Base-by-base conservation (phyloP, 2,888 invertebrate species). In the Protodeltote pygarga region DNA sequence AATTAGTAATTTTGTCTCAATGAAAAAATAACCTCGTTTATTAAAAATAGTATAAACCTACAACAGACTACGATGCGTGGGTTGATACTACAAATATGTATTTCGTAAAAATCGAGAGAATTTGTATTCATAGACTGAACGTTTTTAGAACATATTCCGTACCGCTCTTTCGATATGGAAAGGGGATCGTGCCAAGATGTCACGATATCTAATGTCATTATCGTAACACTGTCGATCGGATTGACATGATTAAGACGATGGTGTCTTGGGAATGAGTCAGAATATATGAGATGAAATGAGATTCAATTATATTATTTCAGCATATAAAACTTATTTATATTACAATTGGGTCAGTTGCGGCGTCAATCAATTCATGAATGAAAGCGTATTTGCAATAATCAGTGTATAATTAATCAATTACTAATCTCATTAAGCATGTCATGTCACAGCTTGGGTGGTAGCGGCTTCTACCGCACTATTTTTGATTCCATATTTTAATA, bases 51-150 rank as follows among this genome's bases (percentile, higher is more conserved):
- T 33, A 20, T 5, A 5, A 27, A 41, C 23, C 24, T 46, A 46
- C 48, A 39, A 46, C 20, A 25, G 5, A 20, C 13, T 15, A 15
- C 10, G 5, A 13, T 23, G 28, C 32, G 35, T 50, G 27, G 40
- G 35, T n/a, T 24, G 2, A 15, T 32, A 28, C 15, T 33, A n/a
- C 13, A 10, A 48, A 49, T 28, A 28, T 25, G 13, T 19, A 52
- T 38, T 37, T 29, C 25, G 13, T 32, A 47, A 42, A 32, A 40
- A 37, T 38, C 33, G 8, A 44, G 34, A 44, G 20, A 39, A 33
- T 62, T 47, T 37, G 27, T 54, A 54, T 62, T 65, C 66, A 46
- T 33, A 44, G 23, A 20, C 23, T 17, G 29, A 46, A 37, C 21
- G 29, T 47, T 52, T 45, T 52, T 47, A 65, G 23, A 47, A 34